Conservation (phyloP, 2,888 invertebrate genomes). For the Callyntrura guangdongensis region DNA sequence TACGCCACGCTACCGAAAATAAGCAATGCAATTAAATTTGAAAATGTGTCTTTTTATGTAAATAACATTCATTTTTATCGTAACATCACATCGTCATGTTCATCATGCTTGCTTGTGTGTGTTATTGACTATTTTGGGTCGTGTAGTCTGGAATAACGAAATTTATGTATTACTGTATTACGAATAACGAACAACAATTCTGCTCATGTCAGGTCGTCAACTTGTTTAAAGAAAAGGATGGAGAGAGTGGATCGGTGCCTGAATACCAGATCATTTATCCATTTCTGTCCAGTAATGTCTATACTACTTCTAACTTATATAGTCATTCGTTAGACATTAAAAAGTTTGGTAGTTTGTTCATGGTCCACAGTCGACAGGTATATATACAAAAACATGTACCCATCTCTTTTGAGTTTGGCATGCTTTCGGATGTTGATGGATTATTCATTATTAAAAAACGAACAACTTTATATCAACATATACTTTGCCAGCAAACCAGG, state of each 20-base stretch:
- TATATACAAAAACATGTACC: too few species aligned
- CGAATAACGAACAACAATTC: background rate
- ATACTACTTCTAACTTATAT: background rate
- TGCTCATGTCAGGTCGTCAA: background rate
- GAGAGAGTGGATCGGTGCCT: too few species aligned
- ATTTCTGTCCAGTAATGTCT: background rate
- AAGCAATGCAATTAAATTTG: constrained; percentile 7
- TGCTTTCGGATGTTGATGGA: constrained; percentile 50
- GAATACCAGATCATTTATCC: too few species aligned
- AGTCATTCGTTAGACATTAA: background rate
- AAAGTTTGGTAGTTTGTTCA: constrained; percentile 6
- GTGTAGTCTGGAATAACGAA: background rate
- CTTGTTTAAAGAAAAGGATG: background rate
- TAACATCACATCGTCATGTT: constrained; percentile 1
- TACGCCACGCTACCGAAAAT: background rate
- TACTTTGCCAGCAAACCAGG: too few species aligned
- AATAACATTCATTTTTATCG: too few species aligned
- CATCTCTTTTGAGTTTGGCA: too few species aligned
- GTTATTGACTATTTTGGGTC: constrained; percentile 8
- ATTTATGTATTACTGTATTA: too few species aligned
- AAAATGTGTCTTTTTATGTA: constrained; percentile 6
- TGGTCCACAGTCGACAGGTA: too few species aligned
- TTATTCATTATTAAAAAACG: constrained; percentile 38
- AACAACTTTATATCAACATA: background rate
- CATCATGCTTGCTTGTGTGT: background rate